Evolutionary conservation across 2,888 invertebrate genomes (phyloP).

Genomic region (Hymenopus coronatus): DNA sequence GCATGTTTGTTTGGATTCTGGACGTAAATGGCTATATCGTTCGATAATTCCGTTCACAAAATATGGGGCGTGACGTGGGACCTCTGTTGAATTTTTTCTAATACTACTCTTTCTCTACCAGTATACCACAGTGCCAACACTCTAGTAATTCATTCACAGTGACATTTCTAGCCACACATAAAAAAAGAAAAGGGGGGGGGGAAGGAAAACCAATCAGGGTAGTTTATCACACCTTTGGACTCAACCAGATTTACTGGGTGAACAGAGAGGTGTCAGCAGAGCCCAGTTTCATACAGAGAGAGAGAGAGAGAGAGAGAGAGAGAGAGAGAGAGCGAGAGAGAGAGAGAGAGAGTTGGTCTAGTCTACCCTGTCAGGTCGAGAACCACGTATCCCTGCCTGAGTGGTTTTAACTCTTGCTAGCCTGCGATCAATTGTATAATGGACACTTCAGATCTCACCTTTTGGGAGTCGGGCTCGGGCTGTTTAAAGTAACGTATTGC

Average conservation of each 20-base stretch:
- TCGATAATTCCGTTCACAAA: too few species aligned
- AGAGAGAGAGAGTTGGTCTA: background rate
- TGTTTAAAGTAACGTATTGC: too few species aligned
- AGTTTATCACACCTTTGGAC: background rate
- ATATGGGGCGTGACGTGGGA: too few species aligned
- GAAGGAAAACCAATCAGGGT: background rate
- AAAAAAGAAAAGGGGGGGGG: too few species aligned
- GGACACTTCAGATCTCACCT: too few species aligned
- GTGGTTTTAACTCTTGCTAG: too few species aligned
- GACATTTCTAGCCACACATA: background rate
- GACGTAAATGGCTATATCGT: too few species aligned
- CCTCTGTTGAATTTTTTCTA: too few species aligned
- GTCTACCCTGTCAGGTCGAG: background rate
- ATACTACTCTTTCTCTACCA: too few species aligned
- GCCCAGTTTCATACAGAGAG: background rate
- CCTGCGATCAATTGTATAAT: too few species aligned
- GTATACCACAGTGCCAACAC: background rate
- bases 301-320: background rate
- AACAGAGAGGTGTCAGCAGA: background rate
- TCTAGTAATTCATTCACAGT: background rate
- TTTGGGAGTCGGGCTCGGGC: too few species aligned
- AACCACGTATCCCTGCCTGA: background rate
- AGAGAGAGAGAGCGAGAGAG: background rate
- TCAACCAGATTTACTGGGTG: background rate
- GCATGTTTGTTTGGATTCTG: too few species aligned